Base-by-base conservation (phyloP, 2,888 invertebrate species). In the Epistrophe eligans region DNA sequence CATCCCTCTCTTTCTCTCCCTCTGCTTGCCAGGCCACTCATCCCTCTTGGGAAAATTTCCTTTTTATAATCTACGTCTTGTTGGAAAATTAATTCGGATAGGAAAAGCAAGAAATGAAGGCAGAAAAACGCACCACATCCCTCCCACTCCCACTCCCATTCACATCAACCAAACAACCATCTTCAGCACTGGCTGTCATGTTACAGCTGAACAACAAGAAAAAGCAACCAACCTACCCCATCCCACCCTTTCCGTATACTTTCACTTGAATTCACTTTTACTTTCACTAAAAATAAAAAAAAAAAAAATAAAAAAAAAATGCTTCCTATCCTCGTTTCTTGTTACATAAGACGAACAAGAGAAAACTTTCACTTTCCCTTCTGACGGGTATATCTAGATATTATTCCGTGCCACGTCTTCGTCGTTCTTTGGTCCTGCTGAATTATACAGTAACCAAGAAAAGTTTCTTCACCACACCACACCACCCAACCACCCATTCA, bases 61-160 rank as follows among this genome's bases (percentile, higher is more conserved):
- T 55, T 77, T 74, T 77, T 81, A 60, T 74, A 84, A 76, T 83
- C 77, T 83, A 83, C 79, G 77, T 87, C 83, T 74, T 83, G 72
- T 83, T 87, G 79, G 82, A 83, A 83, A 83, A 83, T 87, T 87
- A 87, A 83, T 87, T 83, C 87, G 52, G 79, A 87, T 79, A 81
- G 76, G 48, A 70, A 73, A 71, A 79, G 52, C 76, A 67, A 60
- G 66, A 72, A 45, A 38, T 43, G n/a, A 67, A 35, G 83, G 74
- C 64, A 76, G 32, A 28, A 67, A 77, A 85, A 82, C 85, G 85
- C 85, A 81, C 81, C 85, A 66, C 74, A 70, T 24, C 74, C 67
- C 40, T 40, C 38, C 67, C 17, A 35, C 24, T 24, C 24, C 24
- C 24, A 24, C 24, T 24, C 3, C 24, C 24, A 24, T 3, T 24